Percentiles rank a stretch among this genome's conserved stretches.
These are phyloP conservation scores for Tyto alba DNA, from an alignment of 2,113 vertebrate genomes.

Conservation along the genomic window DNA sequence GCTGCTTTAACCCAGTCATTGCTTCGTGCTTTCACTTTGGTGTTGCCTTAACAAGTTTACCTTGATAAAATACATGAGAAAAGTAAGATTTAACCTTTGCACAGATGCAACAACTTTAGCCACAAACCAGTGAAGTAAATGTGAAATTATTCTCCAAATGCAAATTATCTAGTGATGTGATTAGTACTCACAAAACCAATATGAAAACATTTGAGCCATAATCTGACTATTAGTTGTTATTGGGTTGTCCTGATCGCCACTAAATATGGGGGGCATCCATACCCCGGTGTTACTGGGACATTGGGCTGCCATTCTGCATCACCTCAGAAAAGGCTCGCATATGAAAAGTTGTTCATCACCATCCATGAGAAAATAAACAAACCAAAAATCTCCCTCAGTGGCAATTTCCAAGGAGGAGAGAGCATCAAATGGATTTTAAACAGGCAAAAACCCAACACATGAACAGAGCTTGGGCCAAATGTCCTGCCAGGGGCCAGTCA, in stretches of 20 bases:
- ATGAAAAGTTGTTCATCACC: neutral
- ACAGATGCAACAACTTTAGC: neutral
- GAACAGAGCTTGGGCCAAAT: conserved; percentile 24
- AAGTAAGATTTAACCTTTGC: neutral
- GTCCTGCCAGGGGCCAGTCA: conserved; percentile 41
- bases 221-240: fast-evolving
- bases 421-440: neutral
- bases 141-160: neutral
- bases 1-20: neutral
- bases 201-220: neutral
- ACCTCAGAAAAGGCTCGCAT: neutral
- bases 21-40: neutral
- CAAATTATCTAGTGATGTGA: neutral
- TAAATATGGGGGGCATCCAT: fast-evolving
- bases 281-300: fast-evolving
- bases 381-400: neutral
- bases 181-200: neutral
- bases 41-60: neutral
- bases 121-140: neutral
- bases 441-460: neutral
- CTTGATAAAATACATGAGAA: neutral
- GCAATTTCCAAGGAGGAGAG: conserved; percentile 5
- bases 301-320: neutral
- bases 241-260: neutral
- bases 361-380: neutral